Base-by-base conservation (phyloP, 2,113 vertebrate species). In the Porphyrio hochstetteri region DNA sequence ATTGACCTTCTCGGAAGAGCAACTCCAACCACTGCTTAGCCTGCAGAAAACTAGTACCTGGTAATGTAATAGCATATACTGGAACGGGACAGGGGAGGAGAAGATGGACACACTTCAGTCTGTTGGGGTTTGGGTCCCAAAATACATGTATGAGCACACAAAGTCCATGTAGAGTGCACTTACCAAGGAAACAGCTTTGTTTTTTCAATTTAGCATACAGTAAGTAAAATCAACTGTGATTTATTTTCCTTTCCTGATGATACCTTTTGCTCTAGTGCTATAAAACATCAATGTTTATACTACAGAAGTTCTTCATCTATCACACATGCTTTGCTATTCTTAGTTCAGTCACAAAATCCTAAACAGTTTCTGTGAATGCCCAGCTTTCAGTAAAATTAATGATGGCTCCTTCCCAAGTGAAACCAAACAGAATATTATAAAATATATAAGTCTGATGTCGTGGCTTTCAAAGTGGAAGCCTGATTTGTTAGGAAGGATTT, bases 311-410 rank as follows among this genome's bases (percentile, higher is more conserved):
- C 38, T 86, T 76, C 14, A 72, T 64, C 48, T 93, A 35, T 72
- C 77, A 95, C 67, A 89, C 80, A 90, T 56, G 68, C 90, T 81
- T 64, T 91, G 89, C 89, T 96, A 95, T 91, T 94, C 94, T 92
- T 87, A 95, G 80, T 64, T 76, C 83, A 94, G 64, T 56, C 88
- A 87, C 29, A 71, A 83, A 93, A 93, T 60, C 74, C 84, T 7
- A 23, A 92, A 70, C 75, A 64, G 78, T 28, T 92, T 55, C 69
- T 82, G 15, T 50, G 87, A 92, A 80, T 92, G 90, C 67, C 86
- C 84, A 82, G 70, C 57, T 90, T 92, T 61, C 84, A 85, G 50
- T 42, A 28, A 64, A 93, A 71, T 85, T 76, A 86, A 68, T 48
- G 65, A 78, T 42, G 35, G 46, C 69, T 86, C 38, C 38, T 74